Base-by-base conservation (phyloP, 2,113 vertebrate genomes). In the Neofelis nebulosa region DNA sequence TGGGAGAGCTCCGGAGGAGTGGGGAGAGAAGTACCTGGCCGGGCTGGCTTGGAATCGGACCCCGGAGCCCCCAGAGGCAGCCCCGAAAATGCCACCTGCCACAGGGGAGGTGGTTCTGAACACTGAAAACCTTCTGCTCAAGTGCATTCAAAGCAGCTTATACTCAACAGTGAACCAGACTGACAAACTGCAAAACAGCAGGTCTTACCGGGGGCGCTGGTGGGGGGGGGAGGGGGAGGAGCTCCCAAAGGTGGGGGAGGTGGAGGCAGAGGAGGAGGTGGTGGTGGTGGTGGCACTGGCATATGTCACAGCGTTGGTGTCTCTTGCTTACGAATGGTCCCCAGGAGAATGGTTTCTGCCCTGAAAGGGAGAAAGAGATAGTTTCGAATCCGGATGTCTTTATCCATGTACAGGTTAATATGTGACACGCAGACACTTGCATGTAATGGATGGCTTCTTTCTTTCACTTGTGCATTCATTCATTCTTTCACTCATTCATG, bases 211-310 rank as follows among this genome's bases (percentile, higher is more conserved):
- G 98, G 21, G 98, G 96, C 3, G 76, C 96, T 66, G 97, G 31
- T 3, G 78, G 98, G 4, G 97, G 38, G 98, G 3, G 97, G 98
- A 85, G 98, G 98, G 18, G 98, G 98, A 25, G 98, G 98, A 31
- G 97, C 98, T 41, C 97, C 98, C 41, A 96, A 38, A 6, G 97
- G 96, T 0, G 97, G 96, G 6, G 97, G 96, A 73, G 98, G 97
- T 0, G 98, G 98, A 79, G 98, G 98, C 31, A 94, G 83, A 82
- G 97, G 98, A 65, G 98, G 98, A 13, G 95, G 98, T 0, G 99
- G 98, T 0, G 98, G 99, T 0, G 98, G 98, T 0, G 98, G 98
- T 0, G 98, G 99, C 93, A 99, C 98, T 57, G 99, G 99, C 99
- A 99, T 99, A 96, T 14, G 90, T 97, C 97, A 95, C 96, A 31